Evolutionary conservation across 2,113 vertebrate species (phyloP).

Genomic region (Tetraodon nigroviridis): DNA sequence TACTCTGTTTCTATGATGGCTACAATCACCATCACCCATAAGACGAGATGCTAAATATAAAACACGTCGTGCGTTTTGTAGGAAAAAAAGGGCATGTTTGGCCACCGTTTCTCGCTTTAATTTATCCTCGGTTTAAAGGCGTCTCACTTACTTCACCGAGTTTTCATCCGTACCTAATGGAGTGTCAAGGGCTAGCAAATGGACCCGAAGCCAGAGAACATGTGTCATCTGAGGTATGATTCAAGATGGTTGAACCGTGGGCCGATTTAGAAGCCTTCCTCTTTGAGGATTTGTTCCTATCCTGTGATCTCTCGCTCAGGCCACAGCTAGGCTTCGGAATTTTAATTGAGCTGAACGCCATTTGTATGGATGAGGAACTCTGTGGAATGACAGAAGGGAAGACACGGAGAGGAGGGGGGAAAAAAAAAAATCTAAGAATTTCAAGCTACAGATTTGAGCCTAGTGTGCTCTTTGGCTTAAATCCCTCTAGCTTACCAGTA

Average conservation of each 20-base stretch:
- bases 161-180: slow-evolving; percentile 5
- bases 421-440: too few species aligned
- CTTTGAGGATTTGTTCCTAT: slow-evolving; percentile 30
- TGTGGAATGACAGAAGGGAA: slow-evolving; percentile 13
- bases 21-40: not conserved
- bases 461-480: slow-evolving; percentile 8
- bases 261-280: slow-evolving; percentile 31
- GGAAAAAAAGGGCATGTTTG: too few species aligned
- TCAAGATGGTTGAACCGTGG: slow-evolving; percentile 1
- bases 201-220: slow-evolving; percentile 25
- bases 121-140: not conserved
- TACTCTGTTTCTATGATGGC: not conserved
- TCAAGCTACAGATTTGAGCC: not conserved
- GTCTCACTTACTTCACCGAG: slow-evolving; percentile 9
- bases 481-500: not conserved
- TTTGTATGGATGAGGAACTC: slow-evolving; percentile 13
- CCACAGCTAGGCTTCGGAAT: slow-evolving; percentile 10
- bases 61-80: too few species aligned
- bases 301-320: slow-evolving; percentile 13
- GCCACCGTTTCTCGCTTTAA: not conserved
- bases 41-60: too few species aligned
- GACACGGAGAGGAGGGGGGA: slow-evolving; percentile 5
- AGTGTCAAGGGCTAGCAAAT: slow-evolving; percentile 8
- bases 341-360: slow-evolving; percentile 19
- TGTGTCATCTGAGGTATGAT: slow-evolving; percentile 9